phyloP scores from a whole-genome alignment of 2,113 vertebrate species.

The Canis aureus region DNA sequence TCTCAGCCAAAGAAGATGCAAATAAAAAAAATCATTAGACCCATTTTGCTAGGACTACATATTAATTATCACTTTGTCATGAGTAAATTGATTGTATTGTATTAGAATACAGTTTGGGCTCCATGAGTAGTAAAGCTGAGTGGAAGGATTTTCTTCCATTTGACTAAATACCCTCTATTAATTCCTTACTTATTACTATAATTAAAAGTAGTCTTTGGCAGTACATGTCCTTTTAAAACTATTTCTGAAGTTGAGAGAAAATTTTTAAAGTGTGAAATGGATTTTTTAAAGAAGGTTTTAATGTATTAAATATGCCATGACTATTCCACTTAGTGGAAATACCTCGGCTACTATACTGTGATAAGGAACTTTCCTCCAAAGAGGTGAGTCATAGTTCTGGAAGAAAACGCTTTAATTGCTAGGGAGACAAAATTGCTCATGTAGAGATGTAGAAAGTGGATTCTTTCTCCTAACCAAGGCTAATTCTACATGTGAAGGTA shows the following conservation, averaged over 20 bases:
- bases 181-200: slow-evolving; percentile 71
- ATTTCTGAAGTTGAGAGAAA: slow-evolving; percentile 60
- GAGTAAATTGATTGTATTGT: slow-evolving; percentile 49
- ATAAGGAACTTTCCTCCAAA: not conserved
- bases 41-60: slow-evolving; percentile 50
- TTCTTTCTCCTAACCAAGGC: not conserved
- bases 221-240: slow-evolving; percentile 58
- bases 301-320: slow-evolving; percentile 24
- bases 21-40: slow-evolving; percentile 42
- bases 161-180: slow-evolving; percentile 61
- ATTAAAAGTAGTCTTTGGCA: slow-evolving; percentile 69
- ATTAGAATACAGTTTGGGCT: slow-evolving; percentile 41
- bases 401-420: not conserved
- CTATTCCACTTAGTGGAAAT: not conserved
- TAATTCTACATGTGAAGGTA: not conserved
- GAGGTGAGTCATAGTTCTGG: slow-evolving; percentile 21
- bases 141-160: slow-evolving; percentile 53
- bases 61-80: slow-evolving; percentile 67
- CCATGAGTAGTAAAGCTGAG: slow-evolving; percentile 25
- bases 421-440: not conserved
- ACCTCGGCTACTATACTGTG: not conserved
- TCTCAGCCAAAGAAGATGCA: slow-evolving; percentile 68
- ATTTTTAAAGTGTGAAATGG: slow-evolving; percentile 52
- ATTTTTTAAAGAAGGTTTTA: not conserved
- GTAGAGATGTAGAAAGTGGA: not conserved